phyloP scores from a whole-genome alignment of 2,113 vertebrate species.

The Etheostoma spectabile region DNA sequence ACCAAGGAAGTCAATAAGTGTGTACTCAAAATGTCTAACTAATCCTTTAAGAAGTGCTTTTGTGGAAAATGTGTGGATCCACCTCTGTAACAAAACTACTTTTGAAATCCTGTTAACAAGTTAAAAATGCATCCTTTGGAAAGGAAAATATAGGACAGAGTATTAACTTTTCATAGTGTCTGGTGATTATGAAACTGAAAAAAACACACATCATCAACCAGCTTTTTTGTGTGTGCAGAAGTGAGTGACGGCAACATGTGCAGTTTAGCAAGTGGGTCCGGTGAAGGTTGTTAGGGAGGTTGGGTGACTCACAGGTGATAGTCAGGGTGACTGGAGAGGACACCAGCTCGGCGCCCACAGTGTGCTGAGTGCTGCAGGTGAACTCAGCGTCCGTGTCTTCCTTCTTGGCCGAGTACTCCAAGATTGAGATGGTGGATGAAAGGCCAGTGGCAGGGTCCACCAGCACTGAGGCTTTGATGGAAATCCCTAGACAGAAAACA shows the following conservation, averaged over 20 bases:
- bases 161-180: constrained; percentile 9
- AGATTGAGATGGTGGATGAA: constrained; percentile 85
- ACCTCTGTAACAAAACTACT: background rate
- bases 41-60: background rate
- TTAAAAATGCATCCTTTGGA: background rate
- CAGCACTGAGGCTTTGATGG: constrained; percentile 80
- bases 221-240: background rate
- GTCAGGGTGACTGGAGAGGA: constrained; percentile 86
- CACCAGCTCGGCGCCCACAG: constrained; percentile 78
- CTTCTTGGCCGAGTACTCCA: constrained; percentile 89
- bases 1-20: background rate
- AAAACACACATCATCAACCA: background rate
- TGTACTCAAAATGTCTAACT: background rate
- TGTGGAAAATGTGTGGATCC: background rate
- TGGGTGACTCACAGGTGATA: constrained; percentile 91
- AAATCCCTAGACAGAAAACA: constrained; percentile 78
- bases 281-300: background rate
- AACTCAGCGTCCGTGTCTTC: constrained; percentile 88
- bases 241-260: background rate
- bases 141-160: background rate
- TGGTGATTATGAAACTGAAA: constrained; percentile 4
- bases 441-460: constrained; percentile 86
- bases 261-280: background rate
- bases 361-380: constrained; percentile 85
- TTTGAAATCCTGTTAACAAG: background rate